Base-by-base conservation (phyloP, 2,797 vertebrate species). In the Gastrophryne carolinensis region DNA sequence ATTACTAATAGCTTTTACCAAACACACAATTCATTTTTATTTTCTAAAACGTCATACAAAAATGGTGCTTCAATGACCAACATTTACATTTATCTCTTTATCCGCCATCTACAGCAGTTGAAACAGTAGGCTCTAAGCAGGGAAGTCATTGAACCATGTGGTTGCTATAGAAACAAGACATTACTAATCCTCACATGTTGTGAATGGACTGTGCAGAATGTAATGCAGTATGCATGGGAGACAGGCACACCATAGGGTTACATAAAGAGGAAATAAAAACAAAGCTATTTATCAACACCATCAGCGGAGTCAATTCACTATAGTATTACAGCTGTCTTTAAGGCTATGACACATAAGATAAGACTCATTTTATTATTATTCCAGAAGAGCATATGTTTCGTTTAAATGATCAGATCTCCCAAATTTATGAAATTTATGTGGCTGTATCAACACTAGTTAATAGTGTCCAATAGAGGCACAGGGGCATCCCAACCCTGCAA, bases 141-240 rank as follows among this genome's bases (percentile, higher is more conserved):
- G 34, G 54, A 61, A 68, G 64, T 75, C 73, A 75, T 68, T 75
- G 73, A 75, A 75, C 41, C 44, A 37, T 44, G 39, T 11, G 30
- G 73, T 75, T 75, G 44, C 64, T 41, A 68, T 75, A 39, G 64
- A 24, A 75, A 75, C 73, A 56, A 53, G 64, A 68, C 52, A 52
- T 68, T 68, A 52, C 73, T 60, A 67, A 75, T 60, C 71, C 63
- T 61, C 54, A 63, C 47, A 61, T 60, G 29, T 57, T 60, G 73
- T 68, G 64, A 75, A 68, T 67, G 44, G 44, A 67, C 54, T 61
- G 44, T 60, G 54, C 56, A 60, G 39, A 47, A 50, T 49, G 60
- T 49, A 66, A 27, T 73, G 61, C 27, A 19, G 37, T 73, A 26
- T 54, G 60, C 54, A 47, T 23, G 30, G 26, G 68, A 72, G 68